These are phyloP conservation scores for Meleagris gallopavo DNA, from an alignment of 2,113 vertebrate species.

Conservation along the genomic window DNA sequence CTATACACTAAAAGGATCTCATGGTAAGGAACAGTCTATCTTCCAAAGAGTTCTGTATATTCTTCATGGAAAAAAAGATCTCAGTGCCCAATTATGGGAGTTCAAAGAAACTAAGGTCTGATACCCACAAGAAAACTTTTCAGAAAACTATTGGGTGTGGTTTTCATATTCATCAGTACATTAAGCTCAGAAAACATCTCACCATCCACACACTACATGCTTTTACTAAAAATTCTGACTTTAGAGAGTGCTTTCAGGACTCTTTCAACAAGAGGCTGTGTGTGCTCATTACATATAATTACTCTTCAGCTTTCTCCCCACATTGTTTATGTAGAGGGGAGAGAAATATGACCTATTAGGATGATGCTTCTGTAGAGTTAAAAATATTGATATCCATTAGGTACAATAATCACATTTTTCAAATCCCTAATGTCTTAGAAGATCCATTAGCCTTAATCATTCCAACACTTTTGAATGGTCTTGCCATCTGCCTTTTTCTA, in stretches of 20 bases:
- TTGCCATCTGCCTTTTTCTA: conserved; percentile 26
- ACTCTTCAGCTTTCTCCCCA: background rate
- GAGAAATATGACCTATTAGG: background rate
- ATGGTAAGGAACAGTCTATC: background rate
- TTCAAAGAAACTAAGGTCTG: background rate
- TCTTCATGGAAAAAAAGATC: background rate
- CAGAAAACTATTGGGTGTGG: background rate
- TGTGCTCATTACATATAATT: background rate
- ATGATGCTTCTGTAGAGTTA: background rate
- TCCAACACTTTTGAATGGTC: conserved; percentile 12
- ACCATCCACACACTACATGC: background rate
- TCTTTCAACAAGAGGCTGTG: background rate
- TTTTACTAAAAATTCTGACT: background rate
- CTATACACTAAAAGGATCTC: background rate
- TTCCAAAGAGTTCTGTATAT: background rate
- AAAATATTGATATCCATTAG: conserved; percentile 32
- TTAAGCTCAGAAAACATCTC: background rate
- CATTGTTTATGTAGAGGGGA: background rate
- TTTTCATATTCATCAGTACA: background rate
- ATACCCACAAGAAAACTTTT: background rate
- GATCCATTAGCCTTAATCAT: conserved; percentile 54
- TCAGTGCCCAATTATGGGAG: background rate
- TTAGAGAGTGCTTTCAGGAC: background rate
- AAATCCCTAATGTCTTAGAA: conserved; percentile 18
- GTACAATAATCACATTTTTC: background rate